phyloP scores from a whole-genome alignment of 2,113 vertebrate species.

The Ellobius talpinus region DNA sequence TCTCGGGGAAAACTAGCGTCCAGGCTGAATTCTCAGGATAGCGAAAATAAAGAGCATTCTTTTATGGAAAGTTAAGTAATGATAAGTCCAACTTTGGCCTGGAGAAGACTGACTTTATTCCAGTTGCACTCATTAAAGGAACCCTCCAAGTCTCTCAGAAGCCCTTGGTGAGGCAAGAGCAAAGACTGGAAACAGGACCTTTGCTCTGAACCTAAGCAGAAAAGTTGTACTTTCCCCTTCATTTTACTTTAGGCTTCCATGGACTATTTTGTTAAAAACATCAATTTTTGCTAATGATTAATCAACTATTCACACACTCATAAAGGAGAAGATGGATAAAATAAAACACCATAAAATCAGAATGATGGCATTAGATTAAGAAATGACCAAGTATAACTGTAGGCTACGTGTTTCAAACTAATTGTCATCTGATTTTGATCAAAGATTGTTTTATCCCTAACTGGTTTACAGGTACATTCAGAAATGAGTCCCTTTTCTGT shows the following conservation, averaged over 20 bases:
- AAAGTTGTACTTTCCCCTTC: background rate
- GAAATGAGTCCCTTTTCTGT: conserved; percentile 1
- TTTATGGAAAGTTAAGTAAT: background rate
- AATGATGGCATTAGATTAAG: background rate
- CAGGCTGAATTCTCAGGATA: background rate
- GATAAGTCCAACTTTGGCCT: background rate
- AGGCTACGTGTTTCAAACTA: background rate
- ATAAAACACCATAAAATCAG: background rate
- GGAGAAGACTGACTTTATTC: background rate
- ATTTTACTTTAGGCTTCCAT: background rate
- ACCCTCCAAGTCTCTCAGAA: background rate
- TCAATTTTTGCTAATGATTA: background rate
- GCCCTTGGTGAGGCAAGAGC: background rate
- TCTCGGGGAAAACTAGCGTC: background rate
- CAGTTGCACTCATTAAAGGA: background rate
- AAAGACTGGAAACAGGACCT: too few relatives aligned
- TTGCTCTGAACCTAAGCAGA: background rate
- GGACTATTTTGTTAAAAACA: background rate
- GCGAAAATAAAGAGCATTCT: background rate
- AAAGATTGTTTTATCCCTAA: background rate
- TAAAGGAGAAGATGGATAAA: background rate
- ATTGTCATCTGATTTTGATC: conserved; percentile 7
- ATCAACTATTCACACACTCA: background rate
- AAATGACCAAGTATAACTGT: background rate
- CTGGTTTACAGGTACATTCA: background rate